Conservation (phyloP, 2,888 invertebrate species). For the Pseudococcus longispinus region DNA sequence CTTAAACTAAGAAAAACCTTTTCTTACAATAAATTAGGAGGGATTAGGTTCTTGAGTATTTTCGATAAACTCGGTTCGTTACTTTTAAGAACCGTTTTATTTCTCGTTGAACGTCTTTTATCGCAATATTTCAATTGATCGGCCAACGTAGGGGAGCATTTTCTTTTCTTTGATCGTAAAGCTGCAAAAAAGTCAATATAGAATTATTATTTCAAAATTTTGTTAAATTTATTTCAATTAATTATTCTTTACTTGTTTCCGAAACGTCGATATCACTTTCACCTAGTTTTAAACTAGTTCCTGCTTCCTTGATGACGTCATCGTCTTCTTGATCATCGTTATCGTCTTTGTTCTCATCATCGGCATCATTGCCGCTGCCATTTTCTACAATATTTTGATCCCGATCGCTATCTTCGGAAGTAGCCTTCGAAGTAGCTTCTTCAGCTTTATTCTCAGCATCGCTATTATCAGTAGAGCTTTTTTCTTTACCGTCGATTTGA, state of each 20-base stretch:
- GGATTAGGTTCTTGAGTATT: constrained; percentile 72
- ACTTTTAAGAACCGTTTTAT: constrained; percentile 65
- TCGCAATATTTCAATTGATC: constrained; percentile 82
- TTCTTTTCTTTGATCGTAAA: constrained; percentile 67
- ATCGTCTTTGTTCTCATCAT: constrained; percentile 24
- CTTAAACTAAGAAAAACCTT: not conserved
- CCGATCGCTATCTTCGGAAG: not conserved
- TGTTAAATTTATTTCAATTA: not conserved
- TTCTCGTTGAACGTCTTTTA: constrained; percentile 65
- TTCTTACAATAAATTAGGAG: constrained; percentile 67
- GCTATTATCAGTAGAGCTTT: not conserved
- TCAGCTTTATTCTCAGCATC: not conserved
- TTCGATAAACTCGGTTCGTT: constrained; percentile 64
- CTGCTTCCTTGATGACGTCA: constrained; percentile 17
- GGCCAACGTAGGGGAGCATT: constrained; percentile 67
- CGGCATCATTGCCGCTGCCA: not conserved
- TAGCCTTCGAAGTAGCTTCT: not conserved
- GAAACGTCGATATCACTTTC: constrained; percentile 12
- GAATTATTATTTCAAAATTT: not conserved
- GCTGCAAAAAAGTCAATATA: constrained; percentile 4
- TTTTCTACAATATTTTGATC: not conserved
- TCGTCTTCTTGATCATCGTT: constrained; percentile 41
- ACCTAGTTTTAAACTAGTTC: not conserved
- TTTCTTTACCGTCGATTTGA: not conserved
- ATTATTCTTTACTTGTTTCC: constrained; percentile 22